Evolutionary conservation across 2,113 vertebrate species (phyloP).

Genomic region (Sialia sialis): DNA sequence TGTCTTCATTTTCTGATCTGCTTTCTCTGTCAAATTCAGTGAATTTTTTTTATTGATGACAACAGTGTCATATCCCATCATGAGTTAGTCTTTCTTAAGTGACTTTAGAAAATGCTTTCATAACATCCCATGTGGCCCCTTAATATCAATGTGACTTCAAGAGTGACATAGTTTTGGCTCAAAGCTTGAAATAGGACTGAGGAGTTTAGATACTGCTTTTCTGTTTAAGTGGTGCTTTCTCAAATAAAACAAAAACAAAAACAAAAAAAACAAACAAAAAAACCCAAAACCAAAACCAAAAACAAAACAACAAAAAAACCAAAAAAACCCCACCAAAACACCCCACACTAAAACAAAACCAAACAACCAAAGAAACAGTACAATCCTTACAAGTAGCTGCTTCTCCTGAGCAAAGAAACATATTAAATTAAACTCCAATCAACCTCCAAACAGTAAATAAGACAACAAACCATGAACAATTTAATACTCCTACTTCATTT

Average conservation of each 20-base stretch:
- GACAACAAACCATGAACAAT: neutral
- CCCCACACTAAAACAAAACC: neutral
- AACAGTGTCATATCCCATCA: neutral
- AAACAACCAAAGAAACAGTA: neutral
- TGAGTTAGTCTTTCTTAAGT: neutral
- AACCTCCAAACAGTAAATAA: neutral
- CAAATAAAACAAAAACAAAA: neutral
- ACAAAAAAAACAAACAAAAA: too few species aligned
- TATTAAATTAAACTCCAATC: neutral
- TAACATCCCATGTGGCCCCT: neutral
- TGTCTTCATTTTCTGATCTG: neutral
- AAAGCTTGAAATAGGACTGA: neutral
- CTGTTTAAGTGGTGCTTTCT: neutral
- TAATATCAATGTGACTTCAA: neutral
- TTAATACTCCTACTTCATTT: neutral
- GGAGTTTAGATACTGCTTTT: neutral
- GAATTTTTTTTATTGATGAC: neutral
- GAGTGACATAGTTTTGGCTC: neutral
- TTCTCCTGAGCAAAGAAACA: neutral
- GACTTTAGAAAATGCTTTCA: neutral
- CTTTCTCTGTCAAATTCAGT: neutral
- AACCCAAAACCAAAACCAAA: too few species aligned
- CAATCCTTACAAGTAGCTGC: neutral
- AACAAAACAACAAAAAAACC: too few species aligned
- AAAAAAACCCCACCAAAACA: too few species aligned